Conservation (phyloP, 2,113 vertebrate genomes). For the Burhinus oedicnemus region DNA sequence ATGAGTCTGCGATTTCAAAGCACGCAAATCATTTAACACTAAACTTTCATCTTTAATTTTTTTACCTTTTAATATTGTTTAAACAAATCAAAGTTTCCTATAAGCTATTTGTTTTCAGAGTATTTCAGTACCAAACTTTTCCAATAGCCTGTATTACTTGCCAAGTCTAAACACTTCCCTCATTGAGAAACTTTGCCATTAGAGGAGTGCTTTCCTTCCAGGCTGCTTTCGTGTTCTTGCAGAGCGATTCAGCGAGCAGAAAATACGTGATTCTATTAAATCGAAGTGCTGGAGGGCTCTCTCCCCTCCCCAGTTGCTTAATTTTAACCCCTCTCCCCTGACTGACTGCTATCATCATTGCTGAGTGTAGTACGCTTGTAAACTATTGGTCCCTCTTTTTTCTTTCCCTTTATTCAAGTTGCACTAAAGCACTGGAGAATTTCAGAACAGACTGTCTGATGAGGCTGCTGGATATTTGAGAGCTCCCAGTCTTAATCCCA, state of each 20-base stretch:
- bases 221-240: neutral
- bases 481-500: neutral
- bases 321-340: neutral
- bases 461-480: neutral
- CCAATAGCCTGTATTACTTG: neutral
- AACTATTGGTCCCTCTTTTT: neutral
- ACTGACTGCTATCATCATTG: neutral
- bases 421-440: neutral
- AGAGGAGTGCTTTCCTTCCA: neutral
- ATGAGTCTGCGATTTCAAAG: neutral
- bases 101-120: neutral
- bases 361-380: neutral
- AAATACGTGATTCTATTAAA: neutral
- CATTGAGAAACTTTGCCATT: neutral
- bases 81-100: neutral
- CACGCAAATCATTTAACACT: neutral
- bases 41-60: neutral
- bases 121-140: neutral
- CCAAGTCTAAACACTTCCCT: neutral
- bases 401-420: neutral
- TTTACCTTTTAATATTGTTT: neutral
- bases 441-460: neutral
- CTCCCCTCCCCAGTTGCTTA: neutral
- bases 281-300: neutral
- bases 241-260: neutral